These are phyloP conservation scores for Zaprionus inermis DNA, from an alignment of 1,140 invertebrate species.

Conservation along the genomic window DNA sequence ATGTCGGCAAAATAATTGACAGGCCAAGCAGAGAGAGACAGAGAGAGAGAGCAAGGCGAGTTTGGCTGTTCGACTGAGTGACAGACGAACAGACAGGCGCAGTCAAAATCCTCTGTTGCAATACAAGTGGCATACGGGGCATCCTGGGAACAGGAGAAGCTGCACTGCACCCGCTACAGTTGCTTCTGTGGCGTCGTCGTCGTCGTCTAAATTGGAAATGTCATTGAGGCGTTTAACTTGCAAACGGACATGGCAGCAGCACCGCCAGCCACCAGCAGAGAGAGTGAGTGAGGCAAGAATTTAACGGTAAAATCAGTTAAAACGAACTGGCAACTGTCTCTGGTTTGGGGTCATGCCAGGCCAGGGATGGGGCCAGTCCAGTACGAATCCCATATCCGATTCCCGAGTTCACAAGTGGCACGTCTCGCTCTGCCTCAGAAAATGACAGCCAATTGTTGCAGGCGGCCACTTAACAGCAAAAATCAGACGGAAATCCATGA, in stretches of 20 bases:
- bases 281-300: constrained; percentile 33
- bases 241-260: constrained; percentile 50
- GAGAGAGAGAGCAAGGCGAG: constrained; percentile 6
- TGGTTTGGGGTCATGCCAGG: constrained; percentile 13
- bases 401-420: constrained; percentile 1
- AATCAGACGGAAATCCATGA: constrained; percentile 27
- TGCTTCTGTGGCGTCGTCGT: constrained; percentile 14
- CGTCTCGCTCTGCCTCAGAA: constrained; percentile 39
- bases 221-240: constrained; percentile 81
- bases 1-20: constrained; percentile 74
- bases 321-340: constrained; percentile 26
- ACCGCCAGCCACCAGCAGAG: constrained; percentile 13
- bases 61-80: constrained; percentile 59
- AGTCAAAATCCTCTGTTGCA: constrained; percentile 57
- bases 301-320: constrained; percentile 53
- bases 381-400: constrained; percentile 29
- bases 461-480: constrained; percentile 64
- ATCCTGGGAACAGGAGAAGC: constrained; percentile 26
- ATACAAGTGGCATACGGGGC: constrained; percentile 24
- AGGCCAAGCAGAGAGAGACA: constrained; percentile 16
- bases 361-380: no score
- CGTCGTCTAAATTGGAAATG: constrained; percentile 78
- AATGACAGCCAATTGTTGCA: constrained; percentile 81
- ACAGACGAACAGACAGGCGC: constrained; percentile 64
- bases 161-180: constrained; percentile 6